Conservation (phyloP, 2,113 vertebrate species). For the Lamprotornis superbus region DNA sequence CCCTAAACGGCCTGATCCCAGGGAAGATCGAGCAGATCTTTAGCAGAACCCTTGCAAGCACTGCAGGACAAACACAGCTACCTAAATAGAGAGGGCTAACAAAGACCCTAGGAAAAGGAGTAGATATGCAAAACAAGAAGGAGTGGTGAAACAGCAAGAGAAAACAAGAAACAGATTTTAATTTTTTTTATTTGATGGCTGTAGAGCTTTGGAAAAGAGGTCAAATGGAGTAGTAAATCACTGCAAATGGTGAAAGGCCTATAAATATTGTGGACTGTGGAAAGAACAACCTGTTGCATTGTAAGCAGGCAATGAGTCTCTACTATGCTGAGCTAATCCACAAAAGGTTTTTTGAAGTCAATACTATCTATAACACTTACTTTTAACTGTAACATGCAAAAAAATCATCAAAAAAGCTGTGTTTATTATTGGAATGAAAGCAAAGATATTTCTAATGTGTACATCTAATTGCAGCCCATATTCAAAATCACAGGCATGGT, state of each 20-base stretch:
- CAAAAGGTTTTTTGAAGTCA: background rate
- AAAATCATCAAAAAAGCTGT: background rate
- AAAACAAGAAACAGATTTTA: background rate
- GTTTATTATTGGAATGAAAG: background rate
- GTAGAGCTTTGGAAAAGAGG: background rate
- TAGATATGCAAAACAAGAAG: background rate
- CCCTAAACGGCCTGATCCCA: background rate
- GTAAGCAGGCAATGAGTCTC: background rate
- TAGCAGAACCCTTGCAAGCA: background rate
- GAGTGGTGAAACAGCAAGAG: background rate
- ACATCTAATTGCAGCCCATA: background rate
- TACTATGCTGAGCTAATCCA: background rate
- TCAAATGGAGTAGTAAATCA: background rate
- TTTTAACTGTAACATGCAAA: background rate
- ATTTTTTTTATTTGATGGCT: background rate
- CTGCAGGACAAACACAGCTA: background rate
- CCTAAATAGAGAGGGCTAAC: background rate
- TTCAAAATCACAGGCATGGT: background rate
- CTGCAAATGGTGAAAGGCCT: constrained; percentile 10
- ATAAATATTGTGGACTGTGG: background rate
- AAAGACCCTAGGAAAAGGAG: background rate
- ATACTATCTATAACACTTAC: background rate
- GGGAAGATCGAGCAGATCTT: background rate
- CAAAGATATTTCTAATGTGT: background rate
- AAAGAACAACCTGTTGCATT: constrained; percentile 17